These are phyloP conservation scores for Meganola albula DNA, from an alignment of 2,888 invertebrate species.

Conservation along the genomic window DNA sequence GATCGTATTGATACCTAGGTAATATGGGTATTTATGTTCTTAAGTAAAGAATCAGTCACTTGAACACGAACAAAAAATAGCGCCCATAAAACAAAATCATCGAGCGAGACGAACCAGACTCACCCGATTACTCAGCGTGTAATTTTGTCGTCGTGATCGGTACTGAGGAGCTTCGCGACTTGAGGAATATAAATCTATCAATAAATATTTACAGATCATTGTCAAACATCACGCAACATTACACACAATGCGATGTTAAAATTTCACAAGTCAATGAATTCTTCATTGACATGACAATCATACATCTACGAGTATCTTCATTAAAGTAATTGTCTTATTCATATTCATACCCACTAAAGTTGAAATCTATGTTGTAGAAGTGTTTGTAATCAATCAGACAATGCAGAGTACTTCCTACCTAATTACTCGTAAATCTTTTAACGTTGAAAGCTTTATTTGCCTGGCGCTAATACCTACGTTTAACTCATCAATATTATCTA, in stretches of 20 bases:
- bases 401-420: too few relatives aligned
- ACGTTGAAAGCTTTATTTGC: too few relatives aligned
- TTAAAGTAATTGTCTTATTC: constrained; percentile 8
- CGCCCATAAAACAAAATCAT: constrained; percentile 56
- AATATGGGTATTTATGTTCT: too few relatives aligned
- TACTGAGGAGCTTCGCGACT: constrained; percentile 41
- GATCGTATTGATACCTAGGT: too few relatives aligned
- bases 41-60: constrained; percentile 44
- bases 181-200: constrained; percentile 62
- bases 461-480: too few relatives aligned
- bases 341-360: neutral
- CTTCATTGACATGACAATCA: constrained; percentile 43
- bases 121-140: constrained; percentile 67
- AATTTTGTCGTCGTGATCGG: constrained; percentile 52
- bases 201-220: constrained; percentile 65
- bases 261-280: constrained; percentile 51
- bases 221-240: constrained; percentile 58
- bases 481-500: too few relatives aligned
- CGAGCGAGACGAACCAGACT: constrained; percentile 57
- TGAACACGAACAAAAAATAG: constrained; percentile 48
- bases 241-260: constrained; percentile 61
- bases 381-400: too few relatives aligned
- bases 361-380: too few relatives aligned
- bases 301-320: constrained; percentile 28
- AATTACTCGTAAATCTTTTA: too few relatives aligned